phyloP scores from a whole-genome alignment of 30 jellyfish, hydroid and myxozoan genomes.

The Clytia hemisphaerica region DNA sequence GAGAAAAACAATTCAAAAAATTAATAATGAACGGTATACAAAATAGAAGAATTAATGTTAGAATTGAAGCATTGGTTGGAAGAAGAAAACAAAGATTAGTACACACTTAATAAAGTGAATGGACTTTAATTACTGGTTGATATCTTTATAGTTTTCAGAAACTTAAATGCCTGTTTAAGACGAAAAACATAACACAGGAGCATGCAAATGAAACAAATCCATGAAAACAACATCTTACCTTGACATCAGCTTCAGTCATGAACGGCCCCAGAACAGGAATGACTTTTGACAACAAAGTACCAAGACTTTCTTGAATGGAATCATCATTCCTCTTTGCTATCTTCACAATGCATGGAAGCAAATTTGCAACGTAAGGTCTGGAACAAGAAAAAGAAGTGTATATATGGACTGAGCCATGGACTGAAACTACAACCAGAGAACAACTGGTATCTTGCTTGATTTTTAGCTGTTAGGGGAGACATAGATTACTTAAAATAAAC shows the following conservation, averaged over 20 bases:
- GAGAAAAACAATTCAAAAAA: too few relatives aligned
- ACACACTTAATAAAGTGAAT: too few relatives aligned
- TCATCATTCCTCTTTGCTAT: conserved; percentile 80
- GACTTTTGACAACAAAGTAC: conserved; percentile 59
- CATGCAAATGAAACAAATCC: neutral
- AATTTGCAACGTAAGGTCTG: conserved; percentile 90
- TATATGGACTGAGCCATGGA: too few relatives aligned
- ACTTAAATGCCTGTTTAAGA: neutral
- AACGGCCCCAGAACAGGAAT: conserved; percentile 85
- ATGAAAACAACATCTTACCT: conserved; percentile 27
- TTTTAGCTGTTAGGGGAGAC: too few relatives aligned
- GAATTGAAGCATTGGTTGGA: too few relatives aligned
- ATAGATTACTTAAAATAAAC: neutral
- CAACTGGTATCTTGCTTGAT: too few relatives aligned
- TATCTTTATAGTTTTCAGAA: neutral
- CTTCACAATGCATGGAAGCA: conserved; percentile 79
- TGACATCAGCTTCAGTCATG: conserved; percentile 79
- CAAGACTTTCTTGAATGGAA: conserved; percentile 75
- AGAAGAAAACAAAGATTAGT: too few relatives aligned
- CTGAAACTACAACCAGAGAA: too few relatives aligned
- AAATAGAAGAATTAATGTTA: too few relatives aligned
- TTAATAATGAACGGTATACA: too few relatives aligned
- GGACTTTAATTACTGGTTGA: too few relatives aligned
- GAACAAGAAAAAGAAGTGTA: too few relatives aligned
- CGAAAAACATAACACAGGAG: neutral